phyloP scores from a whole-genome alignment of 2,888 invertebrate genomes.

The Choreutis nemorana region DNA sequence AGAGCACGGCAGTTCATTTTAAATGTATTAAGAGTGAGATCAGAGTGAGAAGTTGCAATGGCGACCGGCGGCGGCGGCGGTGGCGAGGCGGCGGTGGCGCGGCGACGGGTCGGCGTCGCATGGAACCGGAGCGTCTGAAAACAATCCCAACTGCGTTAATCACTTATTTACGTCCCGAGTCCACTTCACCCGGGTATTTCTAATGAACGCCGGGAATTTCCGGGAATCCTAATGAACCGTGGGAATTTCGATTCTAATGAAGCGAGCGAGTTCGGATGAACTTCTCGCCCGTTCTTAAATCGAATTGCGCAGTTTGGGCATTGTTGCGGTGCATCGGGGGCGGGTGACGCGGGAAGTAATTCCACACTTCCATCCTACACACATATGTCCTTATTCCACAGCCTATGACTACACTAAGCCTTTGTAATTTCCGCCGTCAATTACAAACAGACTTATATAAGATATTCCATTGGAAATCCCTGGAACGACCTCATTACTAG shows the following conservation, averaged over 20 bases:
- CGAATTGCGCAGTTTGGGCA: slow-evolving; percentile 36
- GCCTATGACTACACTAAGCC: slow-evolving; percentile 59
- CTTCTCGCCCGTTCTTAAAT: slow-evolving; percentile 34
- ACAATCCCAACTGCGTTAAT: slow-evolving; percentile 64
- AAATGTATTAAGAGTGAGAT: slow-evolving; percentile 54
- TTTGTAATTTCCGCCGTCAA: slow-evolving; percentile 59
- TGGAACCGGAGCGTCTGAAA: slow-evolving; percentile 43
- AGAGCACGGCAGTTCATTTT: slow-evolving; percentile 44
- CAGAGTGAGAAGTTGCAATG: slow-evolving; percentile 38
- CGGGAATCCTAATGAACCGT: slow-evolving; percentile 58
- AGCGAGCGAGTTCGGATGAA: slow-evolving; percentile 28
- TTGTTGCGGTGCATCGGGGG: slow-evolving; percentile 39
- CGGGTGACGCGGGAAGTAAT: slow-evolving; percentile 46
- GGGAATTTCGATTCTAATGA: slow-evolving; percentile 60
- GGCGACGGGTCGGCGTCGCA: too few species aligned
- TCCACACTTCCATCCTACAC: slow-evolving; percentile 48
- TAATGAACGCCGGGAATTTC: slow-evolving; percentile 58
- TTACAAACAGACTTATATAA: too few species aligned
- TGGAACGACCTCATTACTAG: too few species aligned
- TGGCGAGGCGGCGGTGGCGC: too few species aligned
- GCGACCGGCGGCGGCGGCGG: slow-evolving; percentile 14
- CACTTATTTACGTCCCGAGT: slow-evolving; percentile 61
- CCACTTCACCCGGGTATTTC: slow-evolving; percentile 51
- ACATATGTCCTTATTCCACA: slow-evolving; percentile 46
- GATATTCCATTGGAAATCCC: too few species aligned